Base-by-base conservation (phyloP, 2,113 vertebrate species). In the Malurus elegans region DNA sequence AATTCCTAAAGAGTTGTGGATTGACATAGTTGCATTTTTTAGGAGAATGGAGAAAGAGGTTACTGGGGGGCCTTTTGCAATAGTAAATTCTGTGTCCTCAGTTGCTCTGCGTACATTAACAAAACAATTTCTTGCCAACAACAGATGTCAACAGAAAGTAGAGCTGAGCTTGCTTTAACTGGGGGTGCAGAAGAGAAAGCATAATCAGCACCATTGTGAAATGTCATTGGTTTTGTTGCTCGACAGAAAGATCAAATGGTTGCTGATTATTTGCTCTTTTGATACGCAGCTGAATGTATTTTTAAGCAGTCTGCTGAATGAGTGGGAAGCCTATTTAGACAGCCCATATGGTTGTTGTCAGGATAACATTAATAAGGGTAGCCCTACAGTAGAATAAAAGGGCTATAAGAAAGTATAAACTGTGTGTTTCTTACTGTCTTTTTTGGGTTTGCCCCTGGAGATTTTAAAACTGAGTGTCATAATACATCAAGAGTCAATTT, bases 61-160 rank as follows among this genome's bases (percentile, higher is more conserved):
- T 79, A 69, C 57, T 57, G 61, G 79, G 79, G 61, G 50, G 70
- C n/a, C 73, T 94, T 92, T 90, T 92, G 78, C 94, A 95, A 72
- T 38, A 87, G 36, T 71, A 85, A 90, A 67, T 57, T 57, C 60
- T 8, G 1, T 91, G 89, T 89, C 86, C 95, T 95, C 58, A 72
- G 20, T 87, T 93, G 78, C 78, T 91, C 93, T 17, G 5, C 3
- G 0, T 79, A 70, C 36, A 15, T 87, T 95, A 89, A 65, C 73
- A 75, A 75, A 91, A 56, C 40, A 86, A 61, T 32, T 18, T 69
- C 62, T 87, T 72, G 83, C 54, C 73, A 86, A 48, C 64, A 74
- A 76, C 82, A 94, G 75, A 88, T 93, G 88, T 96, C 76, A 94
- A 93, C 76, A 87, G 88, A 81, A 95, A 89, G 79, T 36, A 57